These are phyloP conservation scores for Phrynosoma platyrhinos DNA, from an alignment of 2,113 vertebrate genomes.

Conservation along the genomic window DNA sequence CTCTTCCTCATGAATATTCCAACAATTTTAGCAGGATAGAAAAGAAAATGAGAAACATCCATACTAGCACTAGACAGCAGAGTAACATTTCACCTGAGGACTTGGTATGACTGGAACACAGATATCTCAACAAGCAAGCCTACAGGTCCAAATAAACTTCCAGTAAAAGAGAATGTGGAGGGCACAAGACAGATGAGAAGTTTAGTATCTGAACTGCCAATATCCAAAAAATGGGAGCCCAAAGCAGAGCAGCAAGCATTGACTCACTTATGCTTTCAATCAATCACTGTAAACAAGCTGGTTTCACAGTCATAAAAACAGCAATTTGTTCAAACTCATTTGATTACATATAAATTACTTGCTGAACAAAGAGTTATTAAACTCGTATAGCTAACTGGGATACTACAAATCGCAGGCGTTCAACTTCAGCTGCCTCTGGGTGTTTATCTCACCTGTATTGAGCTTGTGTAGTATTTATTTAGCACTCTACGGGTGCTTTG, in stretches of 20 bases:
- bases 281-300: constrained; percentile 21
- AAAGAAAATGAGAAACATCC: constrained; percentile 66
- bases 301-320: constrained; percentile 30
- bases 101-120: constrained; percentile 48
- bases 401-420: constrained; percentile 19
- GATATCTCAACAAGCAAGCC: constrained; percentile 39
- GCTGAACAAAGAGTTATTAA: constrained; percentile 29
- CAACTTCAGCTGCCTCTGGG: constrained; percentile 31
- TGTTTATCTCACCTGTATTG: constrained; percentile 24
- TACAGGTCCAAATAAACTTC: constrained; percentile 20
- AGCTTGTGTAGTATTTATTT: constrained; percentile 26
- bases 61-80: constrained; percentile 48
- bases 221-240: constrained; percentile 8
- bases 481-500: constrained; percentile 37
- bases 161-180: constrained; percentile 24
- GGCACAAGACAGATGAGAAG: constrained; percentile 29
- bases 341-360: constrained; percentile 18
- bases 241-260: neutral
- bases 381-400: neutral
- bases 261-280: neutral
- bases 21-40: constrained; percentile 77
- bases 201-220: constrained; percentile 9
- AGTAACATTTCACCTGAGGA: constrained; percentile 57
- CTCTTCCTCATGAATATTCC: constrained; percentile 88
- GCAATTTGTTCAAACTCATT: constrained; percentile 13